phyloP scores from a whole-genome alignment of 2,797 vertebrate genomes.

The Micrastur ruficollis region DNA sequence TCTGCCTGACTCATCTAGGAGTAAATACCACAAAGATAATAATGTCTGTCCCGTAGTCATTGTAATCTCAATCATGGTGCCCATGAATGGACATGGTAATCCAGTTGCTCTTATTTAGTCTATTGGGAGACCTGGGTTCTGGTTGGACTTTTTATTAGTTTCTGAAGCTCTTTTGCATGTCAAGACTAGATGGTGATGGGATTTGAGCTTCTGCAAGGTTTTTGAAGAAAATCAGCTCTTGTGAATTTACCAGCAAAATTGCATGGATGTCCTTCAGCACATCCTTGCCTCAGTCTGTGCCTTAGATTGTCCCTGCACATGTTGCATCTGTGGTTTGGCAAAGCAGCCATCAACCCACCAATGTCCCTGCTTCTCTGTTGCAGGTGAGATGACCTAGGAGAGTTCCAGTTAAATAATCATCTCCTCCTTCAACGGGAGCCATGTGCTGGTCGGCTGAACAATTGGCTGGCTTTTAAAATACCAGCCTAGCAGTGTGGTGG shows the following conservation, averaged over 20 bases:
- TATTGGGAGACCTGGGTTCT: neutral
- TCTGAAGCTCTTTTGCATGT: neutral
- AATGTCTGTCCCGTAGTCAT: neutral
- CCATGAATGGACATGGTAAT: neutral
- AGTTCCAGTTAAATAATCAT: neutral
- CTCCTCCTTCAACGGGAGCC: neutral
- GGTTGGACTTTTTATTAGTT: neutral
- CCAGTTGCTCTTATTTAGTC: neutral
- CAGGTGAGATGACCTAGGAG: neutral
- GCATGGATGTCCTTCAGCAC: rapidly evolving
- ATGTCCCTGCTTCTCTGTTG: neutral
- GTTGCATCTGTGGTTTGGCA: neutral
- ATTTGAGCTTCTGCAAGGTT: neutral
- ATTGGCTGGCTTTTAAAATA: neutral
- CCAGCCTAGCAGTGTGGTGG: neutral
- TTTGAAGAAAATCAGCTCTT: neutral
- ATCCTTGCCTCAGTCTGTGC: neutral
- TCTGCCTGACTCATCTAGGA: neutral
- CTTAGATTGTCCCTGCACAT: neutral
- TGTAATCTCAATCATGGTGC: neutral
- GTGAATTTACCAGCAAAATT: neutral
- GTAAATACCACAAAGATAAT: neutral
- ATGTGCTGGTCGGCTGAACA: neutral
- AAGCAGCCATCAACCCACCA: rapidly evolving
- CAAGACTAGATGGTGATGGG: neutral